These are phyloP conservation scores for Orthonyx spaldingii DNA, from an alignment of 2,113 vertebrate species.

Conservation along the genomic window DNA sequence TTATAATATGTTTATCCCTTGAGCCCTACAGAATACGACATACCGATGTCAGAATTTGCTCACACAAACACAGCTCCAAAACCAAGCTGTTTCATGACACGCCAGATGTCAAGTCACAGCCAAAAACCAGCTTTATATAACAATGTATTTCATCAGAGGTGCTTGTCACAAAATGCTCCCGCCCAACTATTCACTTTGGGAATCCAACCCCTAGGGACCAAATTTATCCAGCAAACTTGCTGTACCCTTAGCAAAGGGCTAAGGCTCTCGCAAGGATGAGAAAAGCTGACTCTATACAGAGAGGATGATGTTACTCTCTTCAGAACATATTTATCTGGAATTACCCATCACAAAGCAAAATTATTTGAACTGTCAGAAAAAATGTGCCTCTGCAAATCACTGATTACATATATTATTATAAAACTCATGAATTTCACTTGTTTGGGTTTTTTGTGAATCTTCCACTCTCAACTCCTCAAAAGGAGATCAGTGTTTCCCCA, in stretches of 20 bases:
- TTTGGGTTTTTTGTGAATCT: background rate
- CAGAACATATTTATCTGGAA: background rate
- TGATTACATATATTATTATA: background rate
- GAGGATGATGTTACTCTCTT: background rate
- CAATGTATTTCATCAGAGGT: slow-evolving; percentile 6
- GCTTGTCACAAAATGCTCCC: background rate
- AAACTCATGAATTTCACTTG: background rate
- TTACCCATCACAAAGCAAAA: background rate
- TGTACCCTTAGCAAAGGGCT: background rate
- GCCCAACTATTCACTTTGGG: background rate
- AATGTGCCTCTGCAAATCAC: background rate
- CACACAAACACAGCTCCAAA: background rate
- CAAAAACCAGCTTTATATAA: slow-evolving; percentile 17
- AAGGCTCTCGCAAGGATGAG: background rate
- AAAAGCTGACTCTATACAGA: background rate
- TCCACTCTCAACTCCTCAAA: background rate
- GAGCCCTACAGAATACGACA: background rate
- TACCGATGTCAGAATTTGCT: background rate
- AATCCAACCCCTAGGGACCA: background rate
- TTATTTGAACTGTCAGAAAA: background rate
- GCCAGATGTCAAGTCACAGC: background rate
- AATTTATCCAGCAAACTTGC: background rate
- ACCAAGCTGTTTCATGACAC: background rate
- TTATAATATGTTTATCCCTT: background rate
- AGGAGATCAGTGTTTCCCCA: background rate